Percentiles rank a stretch among this genome's conserved stretches.
Evolutionary conservation across 2,888 invertebrate species (phyloP).

Genomic region (Cetonia aurata): DNA sequence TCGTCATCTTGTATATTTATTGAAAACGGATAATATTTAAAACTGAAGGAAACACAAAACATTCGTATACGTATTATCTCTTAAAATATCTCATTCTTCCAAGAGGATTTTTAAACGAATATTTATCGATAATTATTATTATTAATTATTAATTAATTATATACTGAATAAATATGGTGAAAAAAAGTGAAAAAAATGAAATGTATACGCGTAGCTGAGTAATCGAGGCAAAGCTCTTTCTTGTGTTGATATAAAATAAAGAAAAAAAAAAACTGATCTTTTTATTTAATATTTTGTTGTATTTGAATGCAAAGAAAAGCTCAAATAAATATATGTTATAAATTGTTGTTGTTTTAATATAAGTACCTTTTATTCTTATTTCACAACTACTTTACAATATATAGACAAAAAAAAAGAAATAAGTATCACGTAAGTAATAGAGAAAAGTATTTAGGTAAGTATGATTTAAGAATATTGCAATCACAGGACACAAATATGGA

Average conservation of each 20-base stretch:
- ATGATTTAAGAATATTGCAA: no score
- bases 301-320: slow-evolving; percentile 88
- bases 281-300: slow-evolving; percentile 87
- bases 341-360: slow-evolving; percentile 66
- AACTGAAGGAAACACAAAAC: slow-evolving; percentile 67
- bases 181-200: slow-evolving; percentile 63
- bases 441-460: no score
- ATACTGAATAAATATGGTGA: slow-evolving; percentile 70
- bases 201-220: slow-evolving; percentile 81
- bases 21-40: slow-evolving; percentile 52
- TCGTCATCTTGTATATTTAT: slow-evolving; percentile 53
- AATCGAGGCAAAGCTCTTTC: slow-evolving; percentile 76
- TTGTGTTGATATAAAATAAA: slow-evolving; percentile 78
- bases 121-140: slow-evolving; percentile 67
- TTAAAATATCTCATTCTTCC: slow-evolving; percentile 73
- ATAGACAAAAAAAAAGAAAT: no score
- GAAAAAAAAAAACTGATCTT: slow-evolving; percentile 64
- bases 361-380: neutral
- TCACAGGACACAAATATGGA: no score
- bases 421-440: no score
- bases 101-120: slow-evolving; percentile 67
- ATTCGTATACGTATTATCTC: slow-evolving; percentile 81
- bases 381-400: neutral
- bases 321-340: slow-evolving; percentile 90
- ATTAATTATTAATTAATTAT: slow-evolving; percentile 55